Conservation (phyloP, 2,797 vertebrate species). For the Cuniculus paca region DNA sequence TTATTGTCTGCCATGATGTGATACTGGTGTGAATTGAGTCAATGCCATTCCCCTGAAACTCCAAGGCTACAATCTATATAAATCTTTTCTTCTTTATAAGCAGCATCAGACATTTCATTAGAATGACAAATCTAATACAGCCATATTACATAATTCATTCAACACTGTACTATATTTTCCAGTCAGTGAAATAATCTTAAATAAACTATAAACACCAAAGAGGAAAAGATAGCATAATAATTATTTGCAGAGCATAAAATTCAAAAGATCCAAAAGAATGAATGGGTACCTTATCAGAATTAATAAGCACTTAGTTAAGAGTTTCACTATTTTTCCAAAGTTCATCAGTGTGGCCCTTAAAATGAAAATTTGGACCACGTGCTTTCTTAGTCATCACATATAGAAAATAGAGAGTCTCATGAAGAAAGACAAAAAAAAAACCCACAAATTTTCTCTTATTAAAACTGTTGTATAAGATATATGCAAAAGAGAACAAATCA, state of each 20-base stretch:
- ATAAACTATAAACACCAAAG: not conserved
- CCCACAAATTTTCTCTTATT: not conserved
- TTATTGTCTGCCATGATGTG: not conserved
- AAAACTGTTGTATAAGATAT: not conserved
- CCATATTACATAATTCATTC: not conserved
- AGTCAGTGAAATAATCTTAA: constrained; percentile 15
- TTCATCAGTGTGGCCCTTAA: not conserved
- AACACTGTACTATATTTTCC: not conserved
- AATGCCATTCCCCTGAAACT: not conserved
- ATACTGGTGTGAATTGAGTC: not conserved
- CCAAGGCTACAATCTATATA: not conserved
- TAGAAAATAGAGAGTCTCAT: not conserved
- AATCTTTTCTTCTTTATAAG: not conserved
- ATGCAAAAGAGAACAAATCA: not conserved
- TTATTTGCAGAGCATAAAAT: not conserved
- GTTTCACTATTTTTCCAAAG: not conserved
- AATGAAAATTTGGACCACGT: not conserved
- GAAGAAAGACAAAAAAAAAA: not conserved
- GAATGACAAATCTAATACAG: not conserved
- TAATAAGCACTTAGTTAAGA: not conserved
- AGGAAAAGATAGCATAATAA: not conserved
- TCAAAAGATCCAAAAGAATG: not conserved
- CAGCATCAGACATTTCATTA: not conserved
- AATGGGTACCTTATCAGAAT: not conserved
- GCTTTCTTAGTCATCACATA: not conserved